These are phyloP conservation scores for Ascaphus truei DNA, from an alignment of 2,113 vertebrate species.

Conservation along the genomic window DNA sequence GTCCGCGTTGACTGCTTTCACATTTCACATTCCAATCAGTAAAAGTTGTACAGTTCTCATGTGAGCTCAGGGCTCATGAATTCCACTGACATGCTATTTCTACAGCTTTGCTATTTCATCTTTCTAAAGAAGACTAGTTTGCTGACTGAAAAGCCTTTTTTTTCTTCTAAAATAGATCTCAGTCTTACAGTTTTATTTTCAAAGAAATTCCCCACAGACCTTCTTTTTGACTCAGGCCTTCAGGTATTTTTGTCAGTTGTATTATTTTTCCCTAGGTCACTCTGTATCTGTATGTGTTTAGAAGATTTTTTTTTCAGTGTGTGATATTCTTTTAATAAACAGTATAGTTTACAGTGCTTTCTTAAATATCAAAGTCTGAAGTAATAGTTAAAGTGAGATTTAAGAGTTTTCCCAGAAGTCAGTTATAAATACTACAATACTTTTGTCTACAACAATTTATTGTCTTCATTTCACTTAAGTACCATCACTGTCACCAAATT, in stretches of 20 bases:
- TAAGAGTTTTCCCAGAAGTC: constrained; percentile 43
- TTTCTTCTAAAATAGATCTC: constrained; percentile 39
- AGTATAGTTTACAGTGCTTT: constrained; percentile 24
- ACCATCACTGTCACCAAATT: constrained; percentile 52
- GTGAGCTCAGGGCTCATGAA: constrained; percentile 43
- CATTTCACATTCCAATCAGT: constrained; percentile 39
- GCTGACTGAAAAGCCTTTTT: constrained; percentile 12
- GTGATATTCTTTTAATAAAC: constrained; percentile 27
- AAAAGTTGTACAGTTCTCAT: constrained; percentile 39
- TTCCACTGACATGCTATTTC: constrained; percentile 46
- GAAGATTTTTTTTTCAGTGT: constrained; percentile 1
- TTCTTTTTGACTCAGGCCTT: constrained; percentile 32
- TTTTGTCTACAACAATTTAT: constrained; percentile 37
- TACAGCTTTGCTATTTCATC: constrained; percentile 45
- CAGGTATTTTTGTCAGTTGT: constrained; percentile 12
- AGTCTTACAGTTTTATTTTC: constrained; percentile 36
- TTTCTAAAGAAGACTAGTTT: constrained; percentile 32
- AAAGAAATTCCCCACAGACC: constrained; percentile 33
- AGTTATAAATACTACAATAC: constrained; percentile 47
- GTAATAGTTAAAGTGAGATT: constrained; percentile 44
- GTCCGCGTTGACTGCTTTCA: constrained; percentile 35
- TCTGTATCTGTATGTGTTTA: constrained; percentile 40
- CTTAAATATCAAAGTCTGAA: constrained; percentile 1
- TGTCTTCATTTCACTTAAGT: constrained; percentile 48
- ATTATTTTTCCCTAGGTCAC: constrained; percentile 22